Base-by-base conservation (phyloP, 2,797 vertebrate species). In the Dicrostonyx torquatus region DNA sequence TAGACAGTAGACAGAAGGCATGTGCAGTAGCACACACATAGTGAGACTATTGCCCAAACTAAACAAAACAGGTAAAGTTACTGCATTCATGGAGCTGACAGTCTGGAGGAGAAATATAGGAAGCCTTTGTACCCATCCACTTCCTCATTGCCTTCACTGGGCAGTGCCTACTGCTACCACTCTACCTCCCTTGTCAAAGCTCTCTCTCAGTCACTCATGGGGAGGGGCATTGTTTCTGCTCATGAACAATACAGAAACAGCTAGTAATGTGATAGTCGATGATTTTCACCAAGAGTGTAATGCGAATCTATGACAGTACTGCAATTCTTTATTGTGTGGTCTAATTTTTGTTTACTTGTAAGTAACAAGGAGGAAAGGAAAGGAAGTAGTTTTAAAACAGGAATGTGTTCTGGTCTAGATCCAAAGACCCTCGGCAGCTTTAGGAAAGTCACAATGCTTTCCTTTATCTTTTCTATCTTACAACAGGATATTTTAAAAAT, bases 301-400 rank as follows among this genome's bases (percentile, higher is more conserved):
- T 43, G 34, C 15, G 53, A 75, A 91, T 66, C 24, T 88, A 22
- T 80, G 37, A 72, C 17, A 84, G 40, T 53, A 72, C 29, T 87
- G 4, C 53, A 37, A 15, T 89, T 84, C 50, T 89, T 80, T 82
- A 13, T 40, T 50, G 1, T 80, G 4, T 34, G 82, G 15, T 53
- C 31, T 87, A 11, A 45, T 45, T 90, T 83, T 75, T 48, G 48
- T 34, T 58, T n/a, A 76, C 62, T 84, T 84, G n/a, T 94, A 82
- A 88, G 37, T 84, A 72, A 72, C 55, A 60, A 95, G 22, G 68
- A 96, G 79, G 37, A 93, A 93, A 89, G 37, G 50, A 26, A 84
- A 24, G 7, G 26, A 80, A 93, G 43, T 85, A 76, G 60, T 22
- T 66, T 77, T 95, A 64, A 84, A 93, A 34, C 6, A 84, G 50